Base-by-base conservation (phyloP, 1,140 invertebrate species). In the Pseudomyrmex gracilis region DNA sequence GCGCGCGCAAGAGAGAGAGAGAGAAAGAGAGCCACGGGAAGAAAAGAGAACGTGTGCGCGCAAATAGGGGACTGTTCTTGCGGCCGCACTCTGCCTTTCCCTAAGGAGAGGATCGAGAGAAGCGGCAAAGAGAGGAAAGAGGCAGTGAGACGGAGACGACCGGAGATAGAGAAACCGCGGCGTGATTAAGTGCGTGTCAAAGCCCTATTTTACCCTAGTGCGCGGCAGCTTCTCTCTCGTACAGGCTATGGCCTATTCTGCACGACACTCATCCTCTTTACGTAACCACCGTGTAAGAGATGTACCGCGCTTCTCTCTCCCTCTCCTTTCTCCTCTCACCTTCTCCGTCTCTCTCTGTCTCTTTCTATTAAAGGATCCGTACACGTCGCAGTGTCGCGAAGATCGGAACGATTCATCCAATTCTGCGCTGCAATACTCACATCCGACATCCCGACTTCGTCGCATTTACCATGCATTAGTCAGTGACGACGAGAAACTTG, bases 161-260 rank as follows among this genome's bases (percentile, higher is more conserved):
- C 49, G 10, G 47, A 55, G 73, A 71, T 17, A 20, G 68, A 45
- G 53, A 77, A 83, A 83, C 63, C 66, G 49, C 78, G 24, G 51
- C 78, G 71, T 86, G 80, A 87, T 86, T 86, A 86, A 84, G 73
- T 86, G 73, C 55, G 80, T 78, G 73, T 86, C 83, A 87, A 84
- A 87, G 82, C 47, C 73, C 22, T 70, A 71, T 57, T 49, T 78
- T 51, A 53, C 64, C 22, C 55, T 73, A 61, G 22, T 70, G 74
- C 17, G 58, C 43, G 15, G 70, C 20, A 63, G 73, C 73, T 78
- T 58, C 66, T 68, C 66, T 68, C 45, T 34, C 45, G 20, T 70
- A 58, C 64, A 17, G 43, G 20, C 68, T 71, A 51, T 68, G 43
- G 66, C 22, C 49, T 78, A 76, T 86, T 13, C 51, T 67, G 58